Evolutionary conservation across 2,888 invertebrate genomes (phyloP).

Genomic region (Metallyticus violacea): DNA sequence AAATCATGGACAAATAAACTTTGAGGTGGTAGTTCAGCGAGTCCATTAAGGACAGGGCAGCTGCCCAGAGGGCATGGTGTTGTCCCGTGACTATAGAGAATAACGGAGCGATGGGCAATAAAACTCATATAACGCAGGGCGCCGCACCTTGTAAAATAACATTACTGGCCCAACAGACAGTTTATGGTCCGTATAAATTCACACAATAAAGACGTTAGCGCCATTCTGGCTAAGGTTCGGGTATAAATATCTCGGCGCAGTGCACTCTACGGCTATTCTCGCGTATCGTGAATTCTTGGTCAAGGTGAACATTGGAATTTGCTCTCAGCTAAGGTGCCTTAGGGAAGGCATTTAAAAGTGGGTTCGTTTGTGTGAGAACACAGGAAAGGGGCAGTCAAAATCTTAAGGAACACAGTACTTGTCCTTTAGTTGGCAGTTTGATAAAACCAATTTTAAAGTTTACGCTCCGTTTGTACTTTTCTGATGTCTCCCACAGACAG

Average conservation of each 20-base stretch:
- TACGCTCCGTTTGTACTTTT: background rate
- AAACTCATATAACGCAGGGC: background rate
- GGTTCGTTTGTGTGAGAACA: too few relatives aligned
- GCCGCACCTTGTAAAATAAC: background rate
- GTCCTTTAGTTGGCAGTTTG: background rate
- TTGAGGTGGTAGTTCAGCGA: too few relatives aligned
- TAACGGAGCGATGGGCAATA: background rate
- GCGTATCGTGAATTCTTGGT: too few relatives aligned
- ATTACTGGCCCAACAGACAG: background rate
- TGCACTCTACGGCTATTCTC: background rate
- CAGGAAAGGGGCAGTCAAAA: too few relatives aligned
- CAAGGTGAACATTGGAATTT: background rate
- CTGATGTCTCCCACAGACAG: background rate
- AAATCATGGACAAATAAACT: too few relatives aligned
- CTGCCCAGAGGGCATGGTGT: too few relatives aligned
- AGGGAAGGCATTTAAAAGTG: too few relatives aligned
- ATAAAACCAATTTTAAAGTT: background rate
- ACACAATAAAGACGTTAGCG: background rate
- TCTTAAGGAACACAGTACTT: too few relatives aligned
- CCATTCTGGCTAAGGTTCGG: too few relatives aligned
- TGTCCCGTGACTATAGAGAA: background rate
- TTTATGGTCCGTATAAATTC: background rate
- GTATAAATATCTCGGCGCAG: background rate
- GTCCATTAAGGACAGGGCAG: too few relatives aligned
- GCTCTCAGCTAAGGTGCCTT: too few relatives aligned